Conservation (phyloP, 2,113 vertebrate species). For the Alosa alosa region DNA sequence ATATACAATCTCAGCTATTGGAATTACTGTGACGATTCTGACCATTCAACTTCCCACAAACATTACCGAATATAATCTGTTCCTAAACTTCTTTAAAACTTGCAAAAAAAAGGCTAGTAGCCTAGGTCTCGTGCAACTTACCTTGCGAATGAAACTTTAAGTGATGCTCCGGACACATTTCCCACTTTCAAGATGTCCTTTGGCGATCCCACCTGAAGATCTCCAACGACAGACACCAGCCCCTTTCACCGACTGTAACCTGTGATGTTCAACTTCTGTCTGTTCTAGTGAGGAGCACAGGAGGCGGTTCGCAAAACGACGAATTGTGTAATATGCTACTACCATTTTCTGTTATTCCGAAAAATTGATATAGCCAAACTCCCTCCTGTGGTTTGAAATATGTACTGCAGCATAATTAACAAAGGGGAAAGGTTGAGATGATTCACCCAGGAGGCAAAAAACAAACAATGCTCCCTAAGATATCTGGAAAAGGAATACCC, state of each 20-base stretch:
- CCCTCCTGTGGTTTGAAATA: background rate
- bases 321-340: background rate
- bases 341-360: background rate
- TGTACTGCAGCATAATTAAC: conserved; percentile 10
- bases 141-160: background rate
- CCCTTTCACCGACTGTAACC: background rate
- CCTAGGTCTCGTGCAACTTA: background rate
- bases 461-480: background rate
- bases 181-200: background rate
- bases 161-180: background rate
- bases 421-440: background rate
- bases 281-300: background rate
- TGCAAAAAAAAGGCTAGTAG: background rate
- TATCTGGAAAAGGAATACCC: background rate
- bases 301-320: background rate
- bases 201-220: background rate
- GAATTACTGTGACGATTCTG: background rate
- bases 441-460: background rate
- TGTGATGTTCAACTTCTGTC: background rate
- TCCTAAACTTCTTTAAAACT: background rate
- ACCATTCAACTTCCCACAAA: background rate
- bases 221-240: background rate
- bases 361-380: background rate
- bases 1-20: too few species aligned
- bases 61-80: background rate